These are phyloP conservation scores for Sebastes hubbsi DNA, from an alignment of 2,797 vertebrate genomes.

Conservation along the genomic window DNA sequence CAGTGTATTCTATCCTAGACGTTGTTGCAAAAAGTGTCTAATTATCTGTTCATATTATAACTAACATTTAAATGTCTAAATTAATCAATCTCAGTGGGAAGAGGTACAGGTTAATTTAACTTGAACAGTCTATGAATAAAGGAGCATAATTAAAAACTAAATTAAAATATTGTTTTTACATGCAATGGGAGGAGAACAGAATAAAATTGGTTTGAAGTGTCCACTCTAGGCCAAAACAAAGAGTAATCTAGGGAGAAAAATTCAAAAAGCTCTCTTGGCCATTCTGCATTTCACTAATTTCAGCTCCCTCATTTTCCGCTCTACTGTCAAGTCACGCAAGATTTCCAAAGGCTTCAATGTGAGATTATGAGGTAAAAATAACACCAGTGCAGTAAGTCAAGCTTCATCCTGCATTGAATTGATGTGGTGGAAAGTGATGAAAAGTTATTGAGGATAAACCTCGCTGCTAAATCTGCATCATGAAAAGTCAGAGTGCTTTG, in stretches of 20 bases:
- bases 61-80: not conserved
- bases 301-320: not conserved
- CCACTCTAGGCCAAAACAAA: not conserved
- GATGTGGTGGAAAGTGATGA: no score
- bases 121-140: not conserved
- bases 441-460: no score
- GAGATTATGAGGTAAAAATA: no score
- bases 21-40: not conserved
- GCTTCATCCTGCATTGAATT: no score
- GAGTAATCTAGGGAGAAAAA: not conserved
- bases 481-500: no score
- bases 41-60: not conserved
- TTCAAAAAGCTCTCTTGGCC: not conserved
- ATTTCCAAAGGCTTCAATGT: not conserved
- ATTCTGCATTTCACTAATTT: not conserved
- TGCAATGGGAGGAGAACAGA: no score
- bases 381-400: no score
- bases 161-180: not conserved
- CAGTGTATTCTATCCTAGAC: no score
- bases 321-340: not conserved
- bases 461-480: fast-evolving
- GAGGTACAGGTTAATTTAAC: not conserved
- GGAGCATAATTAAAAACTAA: not conserved
- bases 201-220: no score
- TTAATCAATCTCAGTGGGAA: not conserved